Evolutionary conservation across 64 coral and sea anemone species (phyloP).

Genomic region (Montipora cactus): DNA sequence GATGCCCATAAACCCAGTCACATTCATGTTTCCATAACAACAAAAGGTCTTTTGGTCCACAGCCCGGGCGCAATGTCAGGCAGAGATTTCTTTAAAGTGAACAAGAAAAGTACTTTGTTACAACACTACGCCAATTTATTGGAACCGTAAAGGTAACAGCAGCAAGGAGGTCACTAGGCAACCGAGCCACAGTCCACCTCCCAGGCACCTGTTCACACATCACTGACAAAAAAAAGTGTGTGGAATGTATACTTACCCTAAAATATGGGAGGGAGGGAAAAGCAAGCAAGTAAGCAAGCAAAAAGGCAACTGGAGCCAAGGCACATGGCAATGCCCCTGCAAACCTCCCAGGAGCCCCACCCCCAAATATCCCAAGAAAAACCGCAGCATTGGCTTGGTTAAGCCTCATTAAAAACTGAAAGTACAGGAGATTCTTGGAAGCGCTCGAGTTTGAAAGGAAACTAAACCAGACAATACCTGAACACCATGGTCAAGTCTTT

Average conservation of each 20-base stretch:
- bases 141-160: too few relatives aligned
- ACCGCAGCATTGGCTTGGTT: too few relatives aligned
- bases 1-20: conserved; percentile 92
- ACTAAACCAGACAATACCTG: conserved; percentile 58
- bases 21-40: conserved; percentile 99
- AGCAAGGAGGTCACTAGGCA: too few relatives aligned
- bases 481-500: conserved; percentile 98
- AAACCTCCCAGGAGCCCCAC: background rate
- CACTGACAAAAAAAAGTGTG: too few relatives aligned
- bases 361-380: background rate
- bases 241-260: too few relatives aligned
- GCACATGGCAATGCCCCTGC: background rate
- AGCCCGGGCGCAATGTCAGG: conserved; percentile 90
- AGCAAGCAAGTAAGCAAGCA: too few relatives aligned
- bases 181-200: too few relatives aligned
- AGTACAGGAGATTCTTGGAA: too few relatives aligned
- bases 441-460: background rate
- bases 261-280: too few relatives aligned
- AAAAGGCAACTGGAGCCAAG: background rate
- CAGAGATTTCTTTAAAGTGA: conserved; percentile 84
- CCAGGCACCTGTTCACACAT: too few relatives aligned
- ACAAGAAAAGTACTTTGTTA: background rate
- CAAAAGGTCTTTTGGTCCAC: conserved; percentile 83
- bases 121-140: too few relatives aligned
- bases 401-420: too few relatives aligned